Evolutionary conservation across 2,888 invertebrate species (phyloP), one percentile per base, ranked within the genome.

Genomic region (Zaprionus lineosus): DNA sequence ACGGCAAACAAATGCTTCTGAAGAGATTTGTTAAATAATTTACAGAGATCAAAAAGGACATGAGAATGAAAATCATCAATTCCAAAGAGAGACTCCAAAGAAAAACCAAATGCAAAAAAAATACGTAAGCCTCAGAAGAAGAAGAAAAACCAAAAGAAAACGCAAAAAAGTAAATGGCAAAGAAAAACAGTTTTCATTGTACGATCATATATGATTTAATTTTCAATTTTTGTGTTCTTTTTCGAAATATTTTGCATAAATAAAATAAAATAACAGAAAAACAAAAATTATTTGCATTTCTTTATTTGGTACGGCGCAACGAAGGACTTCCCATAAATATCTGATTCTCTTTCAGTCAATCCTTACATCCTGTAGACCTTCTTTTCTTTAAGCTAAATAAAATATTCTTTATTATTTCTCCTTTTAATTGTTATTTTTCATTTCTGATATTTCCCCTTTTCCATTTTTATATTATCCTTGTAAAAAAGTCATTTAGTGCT

Each of bases 221-320:
- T 86, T 75, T 67, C 29, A 75, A 78, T 81, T 86, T 82, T 87
- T 87, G 67, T 86, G 77, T 86, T 86, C 72, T 76, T 87, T 82
- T 88, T 87, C 87, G 86, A 87, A 88, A 87, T 87, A 88, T 87
- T 87, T 87, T 88, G 87, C 87, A 87, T 87, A 88, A 87, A 87
- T 87, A 88, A 87, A 87, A 84, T 84, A 86, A 83, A 85, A 84
- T 78, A 79, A 72, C 84, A 87, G 74, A 82, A 82, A 74, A 83
- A 85, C 61, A 74, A 74, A 64, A 16, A 18, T 47, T 33, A 11
- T 37, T 21, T 24, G 40, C 24, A 11, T 40, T 2, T 46, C 24
- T 28, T 5, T 11, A n/a, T n/a, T n/a, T n/a, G n/a, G n/a, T 19
- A 6, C 24, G 14, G 37, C 2, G 21, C 21, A 21, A 21, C 21